Conservation (phyloP, 2,113 vertebrate species). For the Pedetes capensis region DNA sequence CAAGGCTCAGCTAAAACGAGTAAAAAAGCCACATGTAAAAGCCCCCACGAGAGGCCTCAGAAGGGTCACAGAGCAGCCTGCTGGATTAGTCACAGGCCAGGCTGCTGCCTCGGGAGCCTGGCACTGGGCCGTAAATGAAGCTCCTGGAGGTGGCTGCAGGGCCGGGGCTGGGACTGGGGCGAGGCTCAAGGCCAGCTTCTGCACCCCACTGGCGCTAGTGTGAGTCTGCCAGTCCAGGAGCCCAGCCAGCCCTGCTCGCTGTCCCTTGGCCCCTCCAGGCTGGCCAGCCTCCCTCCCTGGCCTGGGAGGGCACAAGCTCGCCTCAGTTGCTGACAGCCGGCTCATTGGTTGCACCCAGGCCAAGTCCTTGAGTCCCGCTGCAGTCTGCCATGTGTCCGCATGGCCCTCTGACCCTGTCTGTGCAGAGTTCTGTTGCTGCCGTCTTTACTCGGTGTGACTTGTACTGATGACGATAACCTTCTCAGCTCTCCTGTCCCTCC, state of each 20-base stretch:
- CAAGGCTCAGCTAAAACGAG: not conserved
- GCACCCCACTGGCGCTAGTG: not conserved
- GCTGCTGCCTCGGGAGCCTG: not conserved
- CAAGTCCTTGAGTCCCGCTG: slow-evolving; percentile 88
- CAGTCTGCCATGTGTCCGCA: slow-evolving; percentile 86
- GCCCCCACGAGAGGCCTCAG: not conserved
- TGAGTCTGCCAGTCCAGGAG: not conserved
- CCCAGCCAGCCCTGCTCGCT: not conserved
- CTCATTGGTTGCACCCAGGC: slow-evolving; percentile 82
- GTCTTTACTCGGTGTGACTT: slow-evolving; percentile 89
- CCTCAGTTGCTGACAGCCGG: not conserved
- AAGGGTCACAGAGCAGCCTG: not conserved
- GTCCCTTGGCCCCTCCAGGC: not conserved
- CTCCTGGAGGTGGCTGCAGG: not conserved
- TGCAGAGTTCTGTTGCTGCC: slow-evolving; percentile 83
- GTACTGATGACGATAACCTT: slow-evolving; percentile 94
- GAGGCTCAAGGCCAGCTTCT: not conserved
- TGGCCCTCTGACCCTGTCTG: slow-evolving; percentile 79
- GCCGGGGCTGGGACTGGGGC: no score
- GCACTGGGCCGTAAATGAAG: not conserved
- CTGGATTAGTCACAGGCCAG: no score
- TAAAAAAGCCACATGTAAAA: not conserved
- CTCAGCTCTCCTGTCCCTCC: slow-evolving; percentile 99
- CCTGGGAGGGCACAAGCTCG: not conserved
- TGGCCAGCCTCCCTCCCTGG: no score